phyloP scores from a whole-genome alignment of 2,888 invertebrate genomes.

The Spodoptera littoralis region DNA sequence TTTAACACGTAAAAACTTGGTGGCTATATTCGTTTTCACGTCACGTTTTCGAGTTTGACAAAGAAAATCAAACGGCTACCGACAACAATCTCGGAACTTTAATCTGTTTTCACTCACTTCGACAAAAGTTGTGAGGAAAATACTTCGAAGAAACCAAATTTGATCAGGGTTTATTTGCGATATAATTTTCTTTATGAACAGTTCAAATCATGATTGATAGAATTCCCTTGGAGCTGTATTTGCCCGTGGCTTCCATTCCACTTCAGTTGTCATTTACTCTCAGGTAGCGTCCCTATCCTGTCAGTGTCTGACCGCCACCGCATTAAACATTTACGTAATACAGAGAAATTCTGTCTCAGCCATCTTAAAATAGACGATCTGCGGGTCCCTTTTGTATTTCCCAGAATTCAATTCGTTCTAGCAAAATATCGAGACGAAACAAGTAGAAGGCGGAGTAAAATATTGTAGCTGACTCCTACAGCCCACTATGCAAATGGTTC shows the following conservation, averaged over 20 bases:
- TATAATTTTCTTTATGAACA: constrained; percentile 27
- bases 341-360: constrained; percentile 24
- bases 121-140: constrained; percentile 11
- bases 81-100: constrained; percentile 33
- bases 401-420: constrained; percentile 27
- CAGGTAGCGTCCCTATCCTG: constrained; percentile 22
- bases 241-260: constrained; percentile 4
- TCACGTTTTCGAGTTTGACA: constrained; percentile 49
- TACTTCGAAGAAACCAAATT: constrained; percentile 9
- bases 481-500: constrained; percentile 36
- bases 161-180: constrained; percentile 8
- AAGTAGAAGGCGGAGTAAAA: constrained; percentile 30
- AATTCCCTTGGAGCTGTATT: constrained; percentile 8
- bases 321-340: constrained; percentile 47
- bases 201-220: constrained; percentile 16
- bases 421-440: constrained; percentile 31
- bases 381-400: constrained; percentile 29
- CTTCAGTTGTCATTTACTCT: constrained; percentile 37
- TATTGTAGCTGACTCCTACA: constrained; percentile 21
- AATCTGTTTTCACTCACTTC: constrained; percentile 42
- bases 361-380: constrained; percentile 37
- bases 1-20: constrained; percentile 37
- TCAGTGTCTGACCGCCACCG: constrained; percentile 6
- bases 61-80: constrained; percentile 33
- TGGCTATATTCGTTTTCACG: constrained; percentile 16